A percentile compares a stretch with the other conserved stretches of the same genome.
phyloP scores from a whole-genome alignment of 2,797 vertebrate genomes.

The Thunnus albacares region DNA sequence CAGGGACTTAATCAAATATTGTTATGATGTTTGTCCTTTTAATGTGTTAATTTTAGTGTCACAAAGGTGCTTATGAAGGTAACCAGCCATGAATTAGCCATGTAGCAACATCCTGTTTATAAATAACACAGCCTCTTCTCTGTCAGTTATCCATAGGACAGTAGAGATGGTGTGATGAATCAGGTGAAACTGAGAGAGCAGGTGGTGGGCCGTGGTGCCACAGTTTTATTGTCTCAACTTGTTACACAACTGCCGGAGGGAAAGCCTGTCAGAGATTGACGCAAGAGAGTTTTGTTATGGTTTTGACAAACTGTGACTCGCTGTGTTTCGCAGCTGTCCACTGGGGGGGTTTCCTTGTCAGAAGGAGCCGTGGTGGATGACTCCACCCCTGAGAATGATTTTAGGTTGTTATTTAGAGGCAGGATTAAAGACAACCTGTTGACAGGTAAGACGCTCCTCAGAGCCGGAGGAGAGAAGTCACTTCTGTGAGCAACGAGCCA shows the following conservation, averaged over 20 bases:
- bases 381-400: conserved; percentile 37
- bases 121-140: conserved; percentile 38
- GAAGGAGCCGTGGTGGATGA: conserved; percentile 39
- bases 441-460: not conserved
- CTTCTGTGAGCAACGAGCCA: conserved; percentile 5
- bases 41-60: conserved; percentile 8
- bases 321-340: conserved; percentile 76
- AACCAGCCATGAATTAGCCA: conserved; percentile 2
- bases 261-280: conserved; percentile 71
- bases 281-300: conserved; percentile 77
- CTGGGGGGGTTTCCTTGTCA: conserved; percentile 41
- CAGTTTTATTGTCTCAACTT: conserved; percentile 75
- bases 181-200: conserved; percentile 76
- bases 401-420: conserved; percentile 21
- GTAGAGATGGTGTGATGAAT: conserved; percentile 56
- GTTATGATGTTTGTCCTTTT: not conserved
- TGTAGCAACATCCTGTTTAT: conserved; percentile 36
- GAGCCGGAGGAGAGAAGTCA: not conserved
- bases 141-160: not conserved
- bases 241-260: conserved; percentile 72
- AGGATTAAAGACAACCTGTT: conserved; percentile 27
- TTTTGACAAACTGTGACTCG: conserved; percentile 76
- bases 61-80: not conserved
- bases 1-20: not conserved
- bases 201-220: conserved; percentile 57